These are phyloP conservation scores for Xyrichtys novacula DNA, from an alignment of 2,797 vertebrate species.

Conservation along the genomic window DNA sequence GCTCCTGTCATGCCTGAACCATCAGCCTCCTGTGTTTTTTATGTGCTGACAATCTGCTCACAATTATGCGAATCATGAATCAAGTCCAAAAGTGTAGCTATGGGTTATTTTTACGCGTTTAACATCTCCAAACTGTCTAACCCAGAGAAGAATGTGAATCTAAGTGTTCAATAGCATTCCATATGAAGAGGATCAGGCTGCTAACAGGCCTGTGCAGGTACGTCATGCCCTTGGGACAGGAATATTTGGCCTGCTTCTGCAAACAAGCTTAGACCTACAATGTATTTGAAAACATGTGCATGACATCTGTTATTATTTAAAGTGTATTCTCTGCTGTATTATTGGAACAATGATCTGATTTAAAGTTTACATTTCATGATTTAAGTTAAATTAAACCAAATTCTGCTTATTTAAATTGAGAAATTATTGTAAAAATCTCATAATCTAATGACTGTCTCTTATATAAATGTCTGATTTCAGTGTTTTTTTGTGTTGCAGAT, in stretches of 20 bases:
- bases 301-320: slow-evolving; percentile 1
- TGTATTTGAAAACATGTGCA: not conserved
- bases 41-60: not conserved
- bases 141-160: slow-evolving; percentile 19
- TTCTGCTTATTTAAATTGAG: not conserved
- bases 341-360: not conserved
- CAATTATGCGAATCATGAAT: not conserved
- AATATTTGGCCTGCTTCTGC: slow-evolving; percentile 42
- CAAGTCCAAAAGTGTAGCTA: slow-evolving; percentile 15
- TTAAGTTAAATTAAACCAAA: not conserved
- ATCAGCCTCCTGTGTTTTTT: not conserved
- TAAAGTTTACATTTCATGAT: not conserved
- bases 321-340: not conserved
- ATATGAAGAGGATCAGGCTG: slow-evolving; percentile 29
- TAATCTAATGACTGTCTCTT: not conserved
- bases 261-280: slow-evolving; percentile 16
- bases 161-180: slow-evolving; percentile 56
- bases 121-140: not conserved
- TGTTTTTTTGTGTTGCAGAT: slow-evolving; percentile 35
- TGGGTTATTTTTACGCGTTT: slow-evolving; percentile 4
- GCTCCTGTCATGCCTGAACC: not conserved
- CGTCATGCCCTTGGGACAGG: slow-evolving; percentile 48
- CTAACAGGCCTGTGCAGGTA: slow-evolving; percentile 64
- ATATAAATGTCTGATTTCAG: not conserved
- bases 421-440: not conserved